phyloP scores from a whole-genome alignment of 2,888 invertebrate genomes.

The Brenthis daphne region DNA sequence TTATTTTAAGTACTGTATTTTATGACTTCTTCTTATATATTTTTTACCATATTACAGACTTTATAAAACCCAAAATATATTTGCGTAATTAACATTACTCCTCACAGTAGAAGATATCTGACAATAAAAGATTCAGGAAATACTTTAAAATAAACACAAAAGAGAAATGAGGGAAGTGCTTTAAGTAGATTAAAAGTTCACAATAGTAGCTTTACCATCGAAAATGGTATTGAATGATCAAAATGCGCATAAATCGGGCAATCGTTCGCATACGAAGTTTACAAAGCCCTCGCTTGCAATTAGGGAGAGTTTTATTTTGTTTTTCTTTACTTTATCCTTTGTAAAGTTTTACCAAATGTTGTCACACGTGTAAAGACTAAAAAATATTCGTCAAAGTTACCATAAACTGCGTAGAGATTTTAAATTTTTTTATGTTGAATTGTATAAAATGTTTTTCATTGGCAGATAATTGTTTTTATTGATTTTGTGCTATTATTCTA shows the following conservation, averaged over 20 bases:
- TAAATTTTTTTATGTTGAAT: background rate
- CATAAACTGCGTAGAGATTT: background rate
- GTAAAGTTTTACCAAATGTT: conserved; percentile 16
- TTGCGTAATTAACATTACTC: background rate
- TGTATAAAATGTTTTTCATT: background rate
- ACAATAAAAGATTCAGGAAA: background rate
- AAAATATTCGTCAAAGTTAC: conserved; percentile 2
- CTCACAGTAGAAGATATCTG: background rate
- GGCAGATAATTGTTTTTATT: background rate
- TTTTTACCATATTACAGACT: background rate
- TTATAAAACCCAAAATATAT: background rate
- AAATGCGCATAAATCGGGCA: conserved; percentile 49
- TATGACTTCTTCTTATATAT: background rate
- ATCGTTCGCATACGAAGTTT: conserved; percentile 43
- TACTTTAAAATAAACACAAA: conserved; percentile 10
- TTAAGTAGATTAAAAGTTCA: conserved; percentile 37
- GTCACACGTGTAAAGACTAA: conserved; percentile 5
- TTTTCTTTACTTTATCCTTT: conserved; percentile 24
- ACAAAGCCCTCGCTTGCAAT: conserved; percentile 69
- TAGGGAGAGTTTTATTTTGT: conserved; percentile 54
- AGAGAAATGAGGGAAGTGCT: conserved; percentile 22
- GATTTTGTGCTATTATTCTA: background rate
- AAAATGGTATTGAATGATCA: conserved; percentile 36
- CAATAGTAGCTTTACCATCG: conserved; percentile 27
- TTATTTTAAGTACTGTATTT: background rate